phyloP scores from a whole-genome alignment of 2,113 vertebrate species.

The Varanus komodoensis region DNA sequence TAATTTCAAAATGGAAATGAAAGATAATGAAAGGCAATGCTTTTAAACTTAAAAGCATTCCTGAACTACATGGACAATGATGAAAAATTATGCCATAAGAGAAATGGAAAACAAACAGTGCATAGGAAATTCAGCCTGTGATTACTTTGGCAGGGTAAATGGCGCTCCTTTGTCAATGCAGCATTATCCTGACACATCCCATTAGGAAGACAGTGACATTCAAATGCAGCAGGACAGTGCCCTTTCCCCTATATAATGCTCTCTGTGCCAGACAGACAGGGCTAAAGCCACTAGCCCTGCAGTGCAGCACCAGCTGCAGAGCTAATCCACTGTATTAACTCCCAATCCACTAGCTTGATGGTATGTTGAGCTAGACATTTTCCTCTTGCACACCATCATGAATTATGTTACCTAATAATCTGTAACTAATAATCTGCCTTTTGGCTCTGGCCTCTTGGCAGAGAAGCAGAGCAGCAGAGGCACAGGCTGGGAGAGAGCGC shows the following conservation, averaged over 20 bases:
- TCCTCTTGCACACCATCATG: rapidly evolving
- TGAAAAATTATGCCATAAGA: not conserved
- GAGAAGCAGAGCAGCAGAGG: too few relatives aligned
- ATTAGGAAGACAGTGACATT: not conserved
- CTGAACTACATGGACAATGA: not conserved
- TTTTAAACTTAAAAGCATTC: not conserved
- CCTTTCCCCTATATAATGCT: conserved; percentile 21
- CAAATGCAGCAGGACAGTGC: not conserved
- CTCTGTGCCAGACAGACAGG: not conserved
- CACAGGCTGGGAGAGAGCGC: too few relatives aligned
- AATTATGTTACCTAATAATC: rapidly evolving
- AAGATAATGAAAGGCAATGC: not conserved
- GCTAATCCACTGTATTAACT: conserved; percentile 37
- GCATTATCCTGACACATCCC: conserved; percentile 22
- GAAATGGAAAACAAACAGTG: conserved; percentile 31
- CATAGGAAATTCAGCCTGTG: not conserved
- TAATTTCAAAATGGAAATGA: not conserved
- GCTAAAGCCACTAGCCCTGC: conserved; percentile 36
- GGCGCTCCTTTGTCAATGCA: conserved; percentile 22
- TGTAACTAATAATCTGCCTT: too few relatives aligned
- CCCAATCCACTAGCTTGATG: conserved; percentile 3
- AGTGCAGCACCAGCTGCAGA: conserved; percentile 39
- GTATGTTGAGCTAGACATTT: rapidly evolving
- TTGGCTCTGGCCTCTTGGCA: too few relatives aligned
- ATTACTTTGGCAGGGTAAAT: not conserved